Conservation (phyloP, 2,888 invertebrate species). For the Petrolisthes cinctipes region DNA sequence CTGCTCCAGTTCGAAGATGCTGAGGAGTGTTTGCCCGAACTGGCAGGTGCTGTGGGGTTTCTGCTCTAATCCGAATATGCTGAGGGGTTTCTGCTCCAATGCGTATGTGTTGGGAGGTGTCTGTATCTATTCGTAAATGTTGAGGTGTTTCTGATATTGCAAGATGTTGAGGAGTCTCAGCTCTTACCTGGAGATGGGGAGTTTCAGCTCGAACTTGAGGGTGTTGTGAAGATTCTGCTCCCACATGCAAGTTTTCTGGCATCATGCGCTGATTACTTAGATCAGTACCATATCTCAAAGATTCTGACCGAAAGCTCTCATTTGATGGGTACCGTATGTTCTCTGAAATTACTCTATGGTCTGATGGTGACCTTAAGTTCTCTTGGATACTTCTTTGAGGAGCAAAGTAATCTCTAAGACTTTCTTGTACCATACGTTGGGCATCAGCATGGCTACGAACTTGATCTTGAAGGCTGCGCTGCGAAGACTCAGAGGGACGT, state of each 20-base stretch:
- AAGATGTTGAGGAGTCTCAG: slow-evolving; percentile 42
- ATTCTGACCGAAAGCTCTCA: slow-evolving; percentile 40
- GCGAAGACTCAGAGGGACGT: slow-evolving; percentile 47
- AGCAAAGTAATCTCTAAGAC: slow-evolving; percentile 60
- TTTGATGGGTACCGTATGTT: slow-evolving; percentile 38
- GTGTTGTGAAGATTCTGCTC: slow-evolving; percentile 52
- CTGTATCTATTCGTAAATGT: slow-evolving; percentile 34
- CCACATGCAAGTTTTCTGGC: slow-evolving; percentile 54
- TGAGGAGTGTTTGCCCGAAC: slow-evolving; percentile 39
- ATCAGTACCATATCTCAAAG: slow-evolving; percentile 49
- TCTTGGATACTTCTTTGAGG: slow-evolving; percentile 52
- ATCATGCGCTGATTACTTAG: slow-evolving; percentile 55
- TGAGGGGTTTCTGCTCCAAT: slow-evolving; percentile 41
- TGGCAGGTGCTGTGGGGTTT: slow-evolving; percentile 38
- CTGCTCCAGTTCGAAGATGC: slow-evolving; percentile 33
- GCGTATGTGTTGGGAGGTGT: slow-evolving; percentile 39
- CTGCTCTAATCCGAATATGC: slow-evolving; percentile 32
- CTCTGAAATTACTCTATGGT: slow-evolving; percentile 43
- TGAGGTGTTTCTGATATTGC: slow-evolving; percentile 29
- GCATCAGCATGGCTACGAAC: slow-evolving; percentile 61
- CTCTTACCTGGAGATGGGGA: slow-evolving; percentile 33
- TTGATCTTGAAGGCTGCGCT: slow-evolving; percentile 49
- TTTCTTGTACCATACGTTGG: slow-evolving; percentile 64
- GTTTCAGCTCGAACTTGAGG: slow-evolving; percentile 39
- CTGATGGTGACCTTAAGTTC: slow-evolving; percentile 50